phyloP scores from a whole-genome alignment of 2,888 invertebrate genomes.

The Ormyrus pomaceus region DNA sequence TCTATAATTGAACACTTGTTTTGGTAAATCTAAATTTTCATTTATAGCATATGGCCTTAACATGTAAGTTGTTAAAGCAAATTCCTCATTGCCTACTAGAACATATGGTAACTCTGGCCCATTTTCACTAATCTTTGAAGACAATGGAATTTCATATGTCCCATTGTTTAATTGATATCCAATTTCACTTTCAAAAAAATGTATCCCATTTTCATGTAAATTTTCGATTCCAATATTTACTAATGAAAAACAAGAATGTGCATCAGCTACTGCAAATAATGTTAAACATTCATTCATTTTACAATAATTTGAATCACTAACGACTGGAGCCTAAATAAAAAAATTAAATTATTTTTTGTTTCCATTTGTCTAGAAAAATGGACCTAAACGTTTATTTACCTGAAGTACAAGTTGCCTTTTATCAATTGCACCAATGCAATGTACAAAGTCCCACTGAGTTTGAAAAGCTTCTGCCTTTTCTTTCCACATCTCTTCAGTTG shows the following conservation, averaged over 20 bases:
- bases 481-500: constrained; percentile 44
- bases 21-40: constrained; percentile 6
- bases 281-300: constrained; percentile 7
- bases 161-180: constrained; percentile 9
- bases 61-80: constrained; percentile 18
- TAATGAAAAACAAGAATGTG: constrained; percentile 35
- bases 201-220: background rate
- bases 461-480: constrained; percentile 33
- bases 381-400: constrained; percentile 12
- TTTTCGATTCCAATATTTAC: constrained; percentile 20
- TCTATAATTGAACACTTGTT: constrained; percentile 39
- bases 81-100: constrained; percentile 12
- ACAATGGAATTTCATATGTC: constrained; percentile 16
- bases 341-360: background rate
- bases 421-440: constrained; percentile 41
- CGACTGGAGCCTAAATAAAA: constrained; percentile 12
- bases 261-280: constrained; percentile 30
- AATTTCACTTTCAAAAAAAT: constrained; percentile 9
- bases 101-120: constrained; percentile 36
- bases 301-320: constrained; percentile 6
- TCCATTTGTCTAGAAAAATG: background rate
- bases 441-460: constrained; percentile 41
- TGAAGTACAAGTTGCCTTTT: constrained; percentile 34
- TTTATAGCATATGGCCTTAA: constrained; percentile 1
- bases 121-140: constrained; percentile 1